A percentile compares a stretch with the other conserved stretches of the same genome.
These are phyloP conservation scores for Sinocyclocheilus grahami DNA, from an alignment of 2,113 vertebrate species.

Conservation along the genomic window DNA sequence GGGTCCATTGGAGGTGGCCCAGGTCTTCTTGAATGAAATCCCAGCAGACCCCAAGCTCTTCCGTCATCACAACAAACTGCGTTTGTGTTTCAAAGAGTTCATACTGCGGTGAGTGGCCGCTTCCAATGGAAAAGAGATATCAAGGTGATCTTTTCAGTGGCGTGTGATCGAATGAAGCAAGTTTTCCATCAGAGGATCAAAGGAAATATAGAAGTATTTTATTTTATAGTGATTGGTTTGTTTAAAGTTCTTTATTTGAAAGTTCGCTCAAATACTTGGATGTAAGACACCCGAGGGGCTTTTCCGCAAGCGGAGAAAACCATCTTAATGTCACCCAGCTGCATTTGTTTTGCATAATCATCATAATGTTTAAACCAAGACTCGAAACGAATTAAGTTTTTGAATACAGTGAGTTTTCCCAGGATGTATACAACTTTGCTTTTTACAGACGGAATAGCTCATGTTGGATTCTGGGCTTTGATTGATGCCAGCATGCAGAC, in stretches of 20 bases:
- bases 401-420: no score
- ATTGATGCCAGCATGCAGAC: no score
- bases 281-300: neutral
- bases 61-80: slow-evolving; percentile 97
- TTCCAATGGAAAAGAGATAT: slow-evolving; percentile 45
- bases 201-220: slow-evolving; percentile 1
- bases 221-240: slow-evolving; percentile 31
- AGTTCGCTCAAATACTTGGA: slow-evolving; percentile 10
- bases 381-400: neutral
- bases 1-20: slow-evolving; percentile 98
- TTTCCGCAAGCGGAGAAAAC: slow-evolving; percentile 16
- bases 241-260: slow-evolving; percentile 26
- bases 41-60: slow-evolving; percentile 95
- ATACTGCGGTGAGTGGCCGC: slow-evolving; percentile 88
- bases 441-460: no score
- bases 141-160: slow-evolving; percentile 3
- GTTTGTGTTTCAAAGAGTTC: slow-evolving; percentile 98
- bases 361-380: slow-evolving; percentile 56
- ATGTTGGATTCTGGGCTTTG: no score
- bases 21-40: slow-evolving; percentile 99
- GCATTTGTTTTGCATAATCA: slow-evolving; percentile 58
- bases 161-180: neutral
- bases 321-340: slow-evolving; percentile 45
- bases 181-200: slow-evolving; percentile 21
- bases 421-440: no score